Percentiles rank a stretch among this genome's conserved stretches.
phyloP scores from a whole-genome alignment of 2,888 invertebrate species.

The Caenorhabditis sp. region DNA sequence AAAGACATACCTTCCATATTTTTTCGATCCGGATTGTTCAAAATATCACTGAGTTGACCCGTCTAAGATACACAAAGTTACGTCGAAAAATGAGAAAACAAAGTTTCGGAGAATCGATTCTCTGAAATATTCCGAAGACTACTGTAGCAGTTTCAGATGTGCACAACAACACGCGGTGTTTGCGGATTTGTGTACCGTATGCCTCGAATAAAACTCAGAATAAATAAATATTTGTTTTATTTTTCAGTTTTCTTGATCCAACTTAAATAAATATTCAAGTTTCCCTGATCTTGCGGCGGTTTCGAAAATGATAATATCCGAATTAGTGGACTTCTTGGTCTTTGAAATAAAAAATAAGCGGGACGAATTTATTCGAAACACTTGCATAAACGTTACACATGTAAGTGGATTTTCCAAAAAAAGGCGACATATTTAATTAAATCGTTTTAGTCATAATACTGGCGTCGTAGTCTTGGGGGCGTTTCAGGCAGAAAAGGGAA shows the following conservation, averaged over 20 bases:
- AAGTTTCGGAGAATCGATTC: too few species aligned
- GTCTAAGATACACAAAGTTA: slow-evolving; percentile 4
- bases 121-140: too few species aligned
- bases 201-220: neutral
- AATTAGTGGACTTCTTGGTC: too few species aligned
- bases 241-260: too few species aligned
- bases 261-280: neutral
- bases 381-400: neutral
- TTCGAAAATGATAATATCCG: too few species aligned
- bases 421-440: neutral
- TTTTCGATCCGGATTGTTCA: slow-evolving; percentile 18
- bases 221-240: slow-evolving; percentile 7
- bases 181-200: slow-evolving; percentile 12
- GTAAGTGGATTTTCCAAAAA: neutral
- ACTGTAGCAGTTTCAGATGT: slow-evolving; percentile 9
- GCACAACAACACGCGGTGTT: slow-evolving; percentile 14
- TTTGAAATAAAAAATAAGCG: slow-evolving; percentile 23
- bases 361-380: neutral
- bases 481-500: slow-evolving; percentile 1
- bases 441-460: slow-evolving; percentile 23
- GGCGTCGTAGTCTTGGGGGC: slow-evolving; percentile 35
- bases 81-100: neutral
- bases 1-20: slow-evolving; percentile 28
- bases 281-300: too few species aligned
- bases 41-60: slow-evolving; percentile 2